Evolutionary conservation across 92 coral and sea anemone genomes (phyloP), one percentile per base, ranked within the genome.

Genomic region (Umimayanthus kanabou): DNA sequence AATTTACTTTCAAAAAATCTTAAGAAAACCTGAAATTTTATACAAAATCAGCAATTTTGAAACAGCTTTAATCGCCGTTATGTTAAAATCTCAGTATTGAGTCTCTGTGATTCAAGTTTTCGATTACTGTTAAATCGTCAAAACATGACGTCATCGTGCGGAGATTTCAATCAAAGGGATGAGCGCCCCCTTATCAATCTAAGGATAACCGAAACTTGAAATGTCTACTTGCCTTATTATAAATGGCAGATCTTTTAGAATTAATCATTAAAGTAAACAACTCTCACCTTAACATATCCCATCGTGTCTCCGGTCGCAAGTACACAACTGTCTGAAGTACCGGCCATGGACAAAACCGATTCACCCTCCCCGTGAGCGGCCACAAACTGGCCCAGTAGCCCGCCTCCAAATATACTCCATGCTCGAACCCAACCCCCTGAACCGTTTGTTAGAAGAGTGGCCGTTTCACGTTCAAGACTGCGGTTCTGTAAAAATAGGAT

Each of bases 361-460:
- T 93, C 98, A 22, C 95, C 89, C 53, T 89, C 92, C 79, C 80
- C 89, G 50, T 91, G 96, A 45, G 96, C 91, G 53, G 97, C 99
- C 82, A 92, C 87, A 88, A 95, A 97, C 80, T 93, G 90, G 10
- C 98, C 99, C 6, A 96, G 94, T 39, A 97, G 90, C 29, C 94
- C 94, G n/a, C 98, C 98, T 25, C 98, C 95, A 80, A 79, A 88
- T 61, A 93, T 88, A 45, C 94, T 93, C 99, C 99, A 97, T 20
- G 96, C 94, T 79, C 98, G 93, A 22, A 97, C 90, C 91, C 94
- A 92, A 37, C 99, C 99, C 8, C 93, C 94, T 22, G 97, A 93
- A 39, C 95, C 99, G 29, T 96, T 89, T 42, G 97, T 97, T 65
- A 97, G 55, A 72, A 97, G 92, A 37, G 97, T 95, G 40, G 99